These are phyloP conservation scores for Athetis lepigone DNA, from an alignment of 2,888 invertebrate species.

Conservation along the genomic window DNA sequence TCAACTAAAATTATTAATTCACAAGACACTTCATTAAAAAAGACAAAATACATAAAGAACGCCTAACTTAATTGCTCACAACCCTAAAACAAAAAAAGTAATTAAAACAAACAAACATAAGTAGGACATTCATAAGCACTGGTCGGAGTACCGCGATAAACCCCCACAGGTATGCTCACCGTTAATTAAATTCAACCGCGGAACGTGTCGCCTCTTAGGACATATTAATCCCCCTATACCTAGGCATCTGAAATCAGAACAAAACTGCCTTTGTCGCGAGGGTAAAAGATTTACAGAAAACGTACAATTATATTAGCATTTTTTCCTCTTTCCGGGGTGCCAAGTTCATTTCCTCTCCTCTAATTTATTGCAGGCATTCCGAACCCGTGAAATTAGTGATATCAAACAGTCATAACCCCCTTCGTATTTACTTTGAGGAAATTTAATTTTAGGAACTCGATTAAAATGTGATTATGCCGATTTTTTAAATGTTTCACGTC, in stretches of 20 bases:
- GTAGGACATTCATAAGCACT: constrained; percentile 51
- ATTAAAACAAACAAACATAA: constrained; percentile 58
- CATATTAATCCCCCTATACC: constrained; percentile 70
- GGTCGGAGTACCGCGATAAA: constrained; percentile 61
- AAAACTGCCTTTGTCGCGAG: constrained; percentile 74
- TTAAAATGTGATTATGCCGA: constrained; percentile 65
- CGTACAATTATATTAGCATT: constrained; percentile 89
- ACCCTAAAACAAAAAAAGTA: constrained; percentile 38
- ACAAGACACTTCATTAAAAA: constrained; percentile 8
- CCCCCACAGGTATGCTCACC: constrained; percentile 65
- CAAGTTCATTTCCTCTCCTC: constrained; percentile 85
- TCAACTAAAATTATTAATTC: too few relatives aligned
- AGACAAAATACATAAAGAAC: constrained; percentile 17
- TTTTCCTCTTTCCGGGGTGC: constrained; percentile 85
- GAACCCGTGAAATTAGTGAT: constrained; percentile 83
- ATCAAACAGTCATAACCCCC: constrained; percentile 81
- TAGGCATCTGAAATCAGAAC: constrained; percentile 79
- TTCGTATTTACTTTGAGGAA: constrained; percentile 74
- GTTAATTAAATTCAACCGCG: constrained; percentile 73
- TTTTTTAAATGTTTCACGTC: constrained; percentile 59
- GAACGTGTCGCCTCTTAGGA: constrained; percentile 69
- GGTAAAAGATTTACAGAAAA: constrained; percentile 86
- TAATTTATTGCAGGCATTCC: constrained; percentile 85
- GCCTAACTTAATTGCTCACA: constrained; percentile 23
- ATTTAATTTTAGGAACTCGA: constrained; percentile 75